Conservation (phyloP, 2,888 invertebrate species). For the Drosophila stalkeri region DNA sequence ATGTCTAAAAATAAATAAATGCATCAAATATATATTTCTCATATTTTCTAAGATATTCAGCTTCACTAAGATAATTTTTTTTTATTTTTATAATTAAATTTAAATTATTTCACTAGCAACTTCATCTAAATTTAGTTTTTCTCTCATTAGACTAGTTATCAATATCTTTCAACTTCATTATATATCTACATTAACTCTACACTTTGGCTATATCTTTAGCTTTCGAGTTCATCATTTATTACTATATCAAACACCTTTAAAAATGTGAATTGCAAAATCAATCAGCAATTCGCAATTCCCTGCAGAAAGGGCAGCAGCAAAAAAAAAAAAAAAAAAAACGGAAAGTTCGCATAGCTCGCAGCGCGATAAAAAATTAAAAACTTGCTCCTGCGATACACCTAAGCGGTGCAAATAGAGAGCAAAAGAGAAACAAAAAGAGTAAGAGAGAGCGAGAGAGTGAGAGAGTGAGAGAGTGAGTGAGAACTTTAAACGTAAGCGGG, state of each 20-base stretch:
- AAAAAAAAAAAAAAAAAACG: slow-evolving; percentile 9
- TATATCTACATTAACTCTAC: neutral
- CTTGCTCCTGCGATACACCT: slow-evolving; percentile 76
- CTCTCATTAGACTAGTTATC: neutral
- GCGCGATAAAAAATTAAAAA: slow-evolving; percentile 79
- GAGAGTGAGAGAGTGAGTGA: neutral
- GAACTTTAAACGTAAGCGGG: slow-evolving; percentile 21
- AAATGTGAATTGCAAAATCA: slow-evolving; percentile 11
- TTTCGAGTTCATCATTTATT: neutral
- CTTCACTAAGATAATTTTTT: neutral
- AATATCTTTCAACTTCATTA: too few species aligned
- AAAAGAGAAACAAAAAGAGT: neutral
- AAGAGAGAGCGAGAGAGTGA: neutral
- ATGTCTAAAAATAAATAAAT: neutral
- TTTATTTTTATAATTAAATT: neutral
- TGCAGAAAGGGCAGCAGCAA: neutral
- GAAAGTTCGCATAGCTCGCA: slow-evolving; percentile 26
- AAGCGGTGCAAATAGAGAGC: slow-evolving; percentile 45
- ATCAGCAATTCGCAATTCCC: slow-evolving; percentile 5
- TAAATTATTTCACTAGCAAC: neutral
- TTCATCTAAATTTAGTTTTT: neutral
- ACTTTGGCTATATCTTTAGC: neutral
- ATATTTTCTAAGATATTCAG: neutral
- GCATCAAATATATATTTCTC: neutral
- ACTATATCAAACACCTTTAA: neutral